Percentiles rank a stretch among this genome's conserved stretches.
Evolutionary conservation across 2,113 vertebrate species (phyloP).

Genomic region (Pteronura brasiliensis): DNA sequence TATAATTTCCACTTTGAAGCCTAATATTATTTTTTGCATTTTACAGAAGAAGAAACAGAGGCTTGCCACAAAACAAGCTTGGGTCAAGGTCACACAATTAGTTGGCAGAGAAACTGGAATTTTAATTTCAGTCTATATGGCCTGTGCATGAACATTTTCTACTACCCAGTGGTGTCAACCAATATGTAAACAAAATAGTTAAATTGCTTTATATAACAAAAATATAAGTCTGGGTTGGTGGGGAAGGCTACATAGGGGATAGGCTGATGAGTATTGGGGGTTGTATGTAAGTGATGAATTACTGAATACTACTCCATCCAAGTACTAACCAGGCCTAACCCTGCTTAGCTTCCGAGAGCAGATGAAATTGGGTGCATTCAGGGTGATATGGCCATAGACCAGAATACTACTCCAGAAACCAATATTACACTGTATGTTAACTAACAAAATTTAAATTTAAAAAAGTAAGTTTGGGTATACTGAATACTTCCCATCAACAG

Average conservation of each 20-base stretch:
- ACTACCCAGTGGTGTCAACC: neutral
- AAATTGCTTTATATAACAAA: constrained; percentile 11
- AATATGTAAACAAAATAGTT: constrained; percentile 8
- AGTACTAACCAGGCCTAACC: too few species aligned
- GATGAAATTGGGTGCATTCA: too few species aligned
- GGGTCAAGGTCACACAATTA: neutral
- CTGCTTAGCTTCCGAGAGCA: too few species aligned
- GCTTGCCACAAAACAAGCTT: neutral
- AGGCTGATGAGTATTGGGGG: neutral
- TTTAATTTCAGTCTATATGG: neutral
- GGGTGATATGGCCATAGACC: neutral
- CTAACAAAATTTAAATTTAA: neutral
- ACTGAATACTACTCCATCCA: neutral
- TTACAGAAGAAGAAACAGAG: neutral
- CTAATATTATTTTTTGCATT: neutral
- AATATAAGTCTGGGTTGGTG: neutral
- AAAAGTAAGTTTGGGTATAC: neutral
- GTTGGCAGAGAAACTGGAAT: neutral
- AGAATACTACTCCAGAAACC: neutral
- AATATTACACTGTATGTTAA: neutral
- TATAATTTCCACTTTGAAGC: neutral
- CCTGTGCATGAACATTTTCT: neutral
- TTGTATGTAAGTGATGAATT: neutral
- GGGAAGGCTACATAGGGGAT: neutral
- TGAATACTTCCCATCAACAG: neutral